These are phyloP conservation scores for Saturnia pavonia DNA, from an alignment of 2,888 invertebrate genomes.

Conservation along the genomic window DNA sequence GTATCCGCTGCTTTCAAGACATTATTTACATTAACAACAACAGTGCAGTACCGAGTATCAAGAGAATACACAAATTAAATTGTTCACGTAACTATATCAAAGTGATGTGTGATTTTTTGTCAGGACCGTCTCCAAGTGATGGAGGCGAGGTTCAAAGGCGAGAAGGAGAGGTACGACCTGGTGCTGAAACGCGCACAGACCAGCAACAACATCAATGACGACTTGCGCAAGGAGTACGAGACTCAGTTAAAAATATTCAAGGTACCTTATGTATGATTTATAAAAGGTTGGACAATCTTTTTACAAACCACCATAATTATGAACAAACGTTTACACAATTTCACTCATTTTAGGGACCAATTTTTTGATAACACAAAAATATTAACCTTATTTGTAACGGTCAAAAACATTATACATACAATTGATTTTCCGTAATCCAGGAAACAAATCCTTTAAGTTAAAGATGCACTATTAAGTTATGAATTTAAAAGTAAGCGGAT, in stretches of 20 bases:
- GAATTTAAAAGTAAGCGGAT: too few species aligned
- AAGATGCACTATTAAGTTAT: too few species aligned
- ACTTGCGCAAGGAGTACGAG: conserved; percentile 89
- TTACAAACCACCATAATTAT: too few species aligned
- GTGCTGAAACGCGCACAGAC: conserved; percentile 87
- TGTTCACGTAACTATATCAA: not conserved
- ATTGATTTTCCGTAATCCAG: too few species aligned
- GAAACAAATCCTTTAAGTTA: too few species aligned
- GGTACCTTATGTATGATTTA: conserved; percentile 48
- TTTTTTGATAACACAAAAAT: too few species aligned
- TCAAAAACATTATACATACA: too few species aligned
- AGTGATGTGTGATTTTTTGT: not conserved
- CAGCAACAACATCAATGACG: conserved; percentile 87
- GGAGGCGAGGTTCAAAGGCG: conserved; percentile 86
- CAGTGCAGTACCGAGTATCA: not conserved
- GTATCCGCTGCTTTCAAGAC: not conserved
- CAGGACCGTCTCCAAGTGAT: conserved; percentile 85
- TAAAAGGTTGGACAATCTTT: too few species aligned
- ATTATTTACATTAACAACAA: not conserved
- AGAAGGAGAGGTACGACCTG: conserved; percentile 86
- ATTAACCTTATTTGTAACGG: too few species aligned
- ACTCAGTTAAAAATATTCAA: conserved; percentile 88
- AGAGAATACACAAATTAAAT: not conserved
- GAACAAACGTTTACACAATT: not conserved
- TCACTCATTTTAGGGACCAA: not conserved